Base-by-base conservation (phyloP, 2,797 vertebrate species). In the Melanogrammus aeglefinus region DNA sequence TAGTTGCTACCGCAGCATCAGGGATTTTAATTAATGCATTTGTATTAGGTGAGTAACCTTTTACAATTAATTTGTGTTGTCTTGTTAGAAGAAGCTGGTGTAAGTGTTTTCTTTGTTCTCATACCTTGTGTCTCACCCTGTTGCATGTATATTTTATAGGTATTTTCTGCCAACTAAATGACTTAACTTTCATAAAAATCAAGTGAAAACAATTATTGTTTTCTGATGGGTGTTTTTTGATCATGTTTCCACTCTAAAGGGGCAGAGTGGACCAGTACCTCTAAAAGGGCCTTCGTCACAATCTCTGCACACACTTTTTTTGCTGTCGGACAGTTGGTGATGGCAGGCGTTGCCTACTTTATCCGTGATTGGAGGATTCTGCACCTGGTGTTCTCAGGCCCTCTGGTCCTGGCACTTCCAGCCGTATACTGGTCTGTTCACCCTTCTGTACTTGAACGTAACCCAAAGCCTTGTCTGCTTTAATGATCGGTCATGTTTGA, bases 241-340 rank as follows among this genome's bases (percentile, higher is more conserved):
- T 72, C 41, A 6, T 69, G 63, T 72, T 72, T 7, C 33, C 38
- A 24, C 35, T 24, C 39, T 24, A 39, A 39, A 73, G 72, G 72
- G 72, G 72, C 95, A 12, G 97, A 97, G 85, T 99, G 97, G 97
- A 92, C 94, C 0, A 95, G 96, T 13, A 90, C 93, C 13, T 93
- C 93, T 5, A 87, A 86, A 31, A 93, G 96, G 33, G 94, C 95
- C 0, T 81, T 90, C 6, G 93, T 95, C 6, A 90, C 96, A 41
- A 91, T 96, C 38, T 0, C 89, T 6, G 86, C 86, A 16, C 96
- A 96, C 16, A 81, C 88, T 29, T 82, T 76, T 36, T 95, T 90
- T 1, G 88, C 96, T 5, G 0, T 94, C 0, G 96, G 96, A 1
- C 91, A 95, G 86, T 95, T 97, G 82, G 0, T 90, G 0, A 78